These are phyloP conservation scores for Aramus guarauna DNA, from an alignment of 2,113 vertebrate genomes.

Conservation along the genomic window DNA sequence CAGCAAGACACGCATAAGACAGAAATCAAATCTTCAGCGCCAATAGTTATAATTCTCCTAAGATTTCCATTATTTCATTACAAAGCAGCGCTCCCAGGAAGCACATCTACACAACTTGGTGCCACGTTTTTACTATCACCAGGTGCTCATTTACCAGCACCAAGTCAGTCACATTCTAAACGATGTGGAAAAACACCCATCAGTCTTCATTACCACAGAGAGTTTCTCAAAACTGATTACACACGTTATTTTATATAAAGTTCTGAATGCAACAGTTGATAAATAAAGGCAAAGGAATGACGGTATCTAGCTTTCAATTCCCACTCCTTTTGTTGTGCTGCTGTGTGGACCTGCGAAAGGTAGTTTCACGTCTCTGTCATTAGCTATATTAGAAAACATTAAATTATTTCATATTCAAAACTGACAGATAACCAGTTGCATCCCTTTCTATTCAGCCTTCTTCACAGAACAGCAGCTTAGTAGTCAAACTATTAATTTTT, in stretches of 20 bases:
- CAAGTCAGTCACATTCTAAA: rapidly evolving
- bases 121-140: rapidly evolving
- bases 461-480: background rate
- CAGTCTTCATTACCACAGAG: background rate
- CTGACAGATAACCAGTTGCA: background rate
- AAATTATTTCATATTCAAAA: background rate
- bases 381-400: background rate
- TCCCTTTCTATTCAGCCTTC: background rate
- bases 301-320: background rate
- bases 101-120: rapidly evolving
- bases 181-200: background rate
- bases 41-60: background rate
- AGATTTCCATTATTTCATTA: background rate
- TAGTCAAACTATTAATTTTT: background rate
- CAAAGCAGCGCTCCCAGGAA: background rate
- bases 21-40: background rate
- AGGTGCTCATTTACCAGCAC: background rate
- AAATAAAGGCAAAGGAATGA: background rate
- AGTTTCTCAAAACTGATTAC: background rate
- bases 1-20: background rate
- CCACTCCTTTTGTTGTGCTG: background rate
- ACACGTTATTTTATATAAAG: background rate
- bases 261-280: background rate
- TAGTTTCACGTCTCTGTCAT: background rate
- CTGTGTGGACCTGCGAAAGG: background rate